phyloP scores from a whole-genome alignment of 2,113 vertebrate genomes.

The Pithys albifrons region DNA sequence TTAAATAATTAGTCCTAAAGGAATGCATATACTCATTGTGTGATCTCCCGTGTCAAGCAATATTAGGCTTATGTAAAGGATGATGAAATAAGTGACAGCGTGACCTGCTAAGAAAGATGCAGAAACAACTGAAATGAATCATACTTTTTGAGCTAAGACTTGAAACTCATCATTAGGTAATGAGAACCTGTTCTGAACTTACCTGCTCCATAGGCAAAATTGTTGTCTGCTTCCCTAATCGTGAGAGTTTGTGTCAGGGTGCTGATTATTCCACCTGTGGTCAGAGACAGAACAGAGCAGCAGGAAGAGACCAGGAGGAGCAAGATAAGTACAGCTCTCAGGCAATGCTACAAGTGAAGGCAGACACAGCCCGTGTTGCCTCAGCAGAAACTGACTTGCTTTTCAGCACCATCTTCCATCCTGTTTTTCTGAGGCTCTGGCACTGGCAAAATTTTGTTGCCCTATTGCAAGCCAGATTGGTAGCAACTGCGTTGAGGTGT shows the following conservation, averaged over 20 bases:
- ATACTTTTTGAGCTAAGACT: not conserved
- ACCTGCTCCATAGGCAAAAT: not conserved
- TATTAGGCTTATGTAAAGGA: not conserved
- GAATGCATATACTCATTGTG: not conserved
- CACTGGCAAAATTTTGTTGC: not conserved
- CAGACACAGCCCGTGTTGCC: not conserved
- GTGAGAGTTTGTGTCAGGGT: not conserved
- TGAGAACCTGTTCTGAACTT: not conserved
- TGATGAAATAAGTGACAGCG: not conserved
- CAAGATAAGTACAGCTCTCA: not conserved
- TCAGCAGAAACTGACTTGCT: not conserved
- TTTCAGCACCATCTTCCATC: not conserved
- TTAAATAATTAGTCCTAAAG: conserved; percentile 28
- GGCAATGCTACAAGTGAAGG: not conserved
- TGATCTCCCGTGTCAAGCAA: not conserved
- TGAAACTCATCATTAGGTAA: not conserved
- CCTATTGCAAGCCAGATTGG: not conserved
- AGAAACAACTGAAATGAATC: not conserved
- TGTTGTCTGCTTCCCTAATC: not conserved
- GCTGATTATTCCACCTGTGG: not conserved
- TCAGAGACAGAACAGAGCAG: not conserved
- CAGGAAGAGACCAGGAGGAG: not conserved
- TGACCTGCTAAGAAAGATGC: not conserved
- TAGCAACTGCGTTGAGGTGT: not conserved
- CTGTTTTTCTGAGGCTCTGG: not conserved